These are phyloP conservation scores for Solenopsis fugax DNA, from an alignment of 1,140 invertebrate genomes.

Conservation along the genomic window DNA sequence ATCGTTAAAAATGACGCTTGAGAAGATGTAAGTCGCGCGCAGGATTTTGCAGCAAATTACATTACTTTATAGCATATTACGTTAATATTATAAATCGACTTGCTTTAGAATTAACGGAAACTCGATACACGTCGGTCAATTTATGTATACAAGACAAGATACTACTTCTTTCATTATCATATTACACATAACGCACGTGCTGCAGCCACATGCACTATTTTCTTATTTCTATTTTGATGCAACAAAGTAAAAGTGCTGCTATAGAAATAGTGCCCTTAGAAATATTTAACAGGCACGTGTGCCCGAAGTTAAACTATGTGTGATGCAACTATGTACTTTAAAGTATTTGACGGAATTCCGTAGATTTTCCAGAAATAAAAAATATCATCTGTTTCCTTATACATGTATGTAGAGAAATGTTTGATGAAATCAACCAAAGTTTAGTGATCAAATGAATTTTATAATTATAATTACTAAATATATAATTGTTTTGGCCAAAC, in stretches of 20 bases:
- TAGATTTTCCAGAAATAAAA: constrained; percentile 13
- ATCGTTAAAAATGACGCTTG: constrained; percentile 48
- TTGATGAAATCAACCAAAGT: neutral
- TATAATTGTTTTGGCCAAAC: no score
- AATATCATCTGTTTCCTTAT: neutral
- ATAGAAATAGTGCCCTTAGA: neutral
- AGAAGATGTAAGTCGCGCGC: neutral
- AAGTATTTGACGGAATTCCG: constrained; percentile 10
- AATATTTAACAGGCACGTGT: constrained; percentile 23
- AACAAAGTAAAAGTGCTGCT: neutral
- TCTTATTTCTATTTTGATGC: neutral
- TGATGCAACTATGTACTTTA: constrained; percentile 12
- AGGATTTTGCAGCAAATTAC: neutral
- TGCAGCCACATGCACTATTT: neutral
- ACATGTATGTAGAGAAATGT: neutral
- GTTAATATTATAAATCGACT: constrained; percentile 1
- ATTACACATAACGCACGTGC: neutral
- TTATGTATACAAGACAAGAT: neutral
- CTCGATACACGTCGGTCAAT: neutral
- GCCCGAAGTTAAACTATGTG: neutral
- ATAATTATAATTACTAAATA: no score
- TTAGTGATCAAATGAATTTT: no score
- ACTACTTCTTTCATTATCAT: neutral
- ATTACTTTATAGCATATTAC: neutral
- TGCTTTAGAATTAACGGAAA: neutral